These are phyloP conservation scores for Amblyjoppa proteus DNA, from an alignment of 2,888 invertebrate genomes.

Conservation along the genomic window DNA sequence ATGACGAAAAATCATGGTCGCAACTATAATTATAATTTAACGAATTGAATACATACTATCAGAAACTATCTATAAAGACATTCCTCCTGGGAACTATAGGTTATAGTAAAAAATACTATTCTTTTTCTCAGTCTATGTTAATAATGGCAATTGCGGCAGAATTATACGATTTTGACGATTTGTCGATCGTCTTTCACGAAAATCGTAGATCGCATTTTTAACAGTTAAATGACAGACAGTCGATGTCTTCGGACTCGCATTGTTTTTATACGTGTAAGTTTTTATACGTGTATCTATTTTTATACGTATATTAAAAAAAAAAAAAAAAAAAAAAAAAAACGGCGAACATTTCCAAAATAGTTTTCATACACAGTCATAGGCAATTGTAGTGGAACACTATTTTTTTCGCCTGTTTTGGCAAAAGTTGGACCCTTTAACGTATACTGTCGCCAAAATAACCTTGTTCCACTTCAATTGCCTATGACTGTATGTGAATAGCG, in stretches of 20 bases:
- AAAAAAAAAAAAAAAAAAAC: neutral
- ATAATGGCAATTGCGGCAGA: neutral
- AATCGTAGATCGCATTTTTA: neutral
- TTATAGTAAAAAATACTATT: too few relatives aligned
- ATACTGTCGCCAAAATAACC: too few relatives aligned
- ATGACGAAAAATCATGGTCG: too few relatives aligned
- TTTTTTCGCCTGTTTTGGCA: too few relatives aligned
- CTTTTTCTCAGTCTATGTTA: neutral
- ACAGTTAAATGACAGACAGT: neutral
- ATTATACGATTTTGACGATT: neutral
- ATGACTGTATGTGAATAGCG: neutral
- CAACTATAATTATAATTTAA: too few relatives aligned
- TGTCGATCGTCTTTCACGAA: neutral
- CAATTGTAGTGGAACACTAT: too few relatives aligned
- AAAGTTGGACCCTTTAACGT: too few relatives aligned
- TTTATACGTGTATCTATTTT: neutral
- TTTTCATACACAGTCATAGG: neutral
- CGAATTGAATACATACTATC: too few relatives aligned
- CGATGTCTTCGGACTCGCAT: neutral
- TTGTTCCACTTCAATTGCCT: too few relatives aligned
- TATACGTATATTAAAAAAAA: too few relatives aligned
- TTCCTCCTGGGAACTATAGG: too few relatives aligned
- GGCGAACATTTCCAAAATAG: constrained; percentile 14
- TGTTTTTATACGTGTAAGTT: constrained; percentile 5
- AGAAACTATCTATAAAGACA: too few relatives aligned